Conservation (phyloP, 2,113 vertebrate species). For the Percina caprodes region DNA sequence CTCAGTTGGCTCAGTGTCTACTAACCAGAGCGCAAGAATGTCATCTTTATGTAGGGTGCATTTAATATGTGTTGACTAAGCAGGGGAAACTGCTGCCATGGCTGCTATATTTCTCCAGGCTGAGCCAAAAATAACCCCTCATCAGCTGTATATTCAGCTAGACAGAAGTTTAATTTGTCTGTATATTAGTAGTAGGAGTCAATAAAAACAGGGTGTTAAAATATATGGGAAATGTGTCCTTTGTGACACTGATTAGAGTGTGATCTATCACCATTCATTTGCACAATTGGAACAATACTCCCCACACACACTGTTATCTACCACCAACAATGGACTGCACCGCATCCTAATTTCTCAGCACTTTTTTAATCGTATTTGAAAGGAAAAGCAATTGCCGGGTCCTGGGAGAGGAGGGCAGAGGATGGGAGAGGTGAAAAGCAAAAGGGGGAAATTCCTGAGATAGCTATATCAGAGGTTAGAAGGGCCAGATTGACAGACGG, state of each 20-base stretch:
- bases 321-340: slow-evolving; percentile 26
- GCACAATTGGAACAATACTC: neutral
- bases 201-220: slow-evolving; percentile 12
- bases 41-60: slow-evolving; percentile 29
- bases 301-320: slow-evolving; percentile 15
- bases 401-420: slow-evolving; percentile 12
- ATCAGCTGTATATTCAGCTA: slow-evolving; percentile 12
- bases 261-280: slow-evolving; percentile 17
- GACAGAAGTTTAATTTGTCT: slow-evolving; percentile 36
- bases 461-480: slow-evolving; percentile 67
- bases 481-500: slow-evolving; percentile 66
- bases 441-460: slow-evolving; percentile 80
- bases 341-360: slow-evolving; percentile 26
- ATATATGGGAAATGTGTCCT: neutral
- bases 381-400: slow-evolving; percentile 40
- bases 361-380: slow-evolving; percentile 32
- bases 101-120: slow-evolving; percentile 11
- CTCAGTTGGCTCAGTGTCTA: slow-evolving; percentile 1
- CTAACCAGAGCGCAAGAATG: slow-evolving; percentile 24
- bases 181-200: slow-evolving; percentile 15
- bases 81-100: slow-evolving; percentile 11
- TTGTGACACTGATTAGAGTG: slow-evolving; percentile 20
- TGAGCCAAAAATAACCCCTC: slow-evolving; percentile 28
- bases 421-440: slow-evolving; percentile 52
- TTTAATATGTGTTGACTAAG: slow-evolving; percentile 35